Conservation (phyloP, 2,113 vertebrate species). For the Otus sunia region DNA sequence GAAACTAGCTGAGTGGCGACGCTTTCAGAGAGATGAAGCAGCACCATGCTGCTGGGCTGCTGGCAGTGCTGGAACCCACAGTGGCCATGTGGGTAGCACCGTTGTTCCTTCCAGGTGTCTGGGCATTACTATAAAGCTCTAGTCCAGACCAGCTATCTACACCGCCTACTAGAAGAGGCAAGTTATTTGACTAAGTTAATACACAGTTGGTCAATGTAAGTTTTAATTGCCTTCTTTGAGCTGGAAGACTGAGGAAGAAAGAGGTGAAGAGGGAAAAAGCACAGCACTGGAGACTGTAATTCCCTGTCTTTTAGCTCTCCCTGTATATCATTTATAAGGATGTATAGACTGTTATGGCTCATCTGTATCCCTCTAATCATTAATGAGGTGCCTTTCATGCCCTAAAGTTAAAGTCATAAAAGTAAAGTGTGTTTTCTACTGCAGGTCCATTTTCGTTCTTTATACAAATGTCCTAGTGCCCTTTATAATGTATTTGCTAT, state of each 20-base stretch:
- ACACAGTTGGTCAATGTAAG: slow-evolving; percentile 32
- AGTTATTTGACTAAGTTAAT: slow-evolving; percentile 38
- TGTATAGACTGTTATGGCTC: slow-evolving; percentile 49
- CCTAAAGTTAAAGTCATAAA: slow-evolving; percentile 66
- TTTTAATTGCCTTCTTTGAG: slow-evolving; percentile 49
- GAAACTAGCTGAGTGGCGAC: neutral
- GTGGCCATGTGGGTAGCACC: neutral
- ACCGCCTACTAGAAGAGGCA: neutral
- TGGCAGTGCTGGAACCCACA: accelerated
- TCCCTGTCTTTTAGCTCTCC: slow-evolving; percentile 58
- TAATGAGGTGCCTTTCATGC: slow-evolving; percentile 74
- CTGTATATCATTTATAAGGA: slow-evolving; percentile 71
- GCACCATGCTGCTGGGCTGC: accelerated
- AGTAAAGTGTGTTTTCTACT: slow-evolving; percentile 64
- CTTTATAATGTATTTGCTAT: slow-evolving; percentile 60
- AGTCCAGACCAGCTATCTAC: neutral
- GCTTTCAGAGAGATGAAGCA: neutral
- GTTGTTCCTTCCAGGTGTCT: neutral
- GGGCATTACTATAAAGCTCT: neutral
- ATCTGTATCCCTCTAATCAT: slow-evolving; percentile 69
- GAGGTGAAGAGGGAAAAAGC: slow-evolving; percentile 14
- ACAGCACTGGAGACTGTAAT: slow-evolving; percentile 24
- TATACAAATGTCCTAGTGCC: slow-evolving; percentile 51
- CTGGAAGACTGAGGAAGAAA: slow-evolving; percentile 32
- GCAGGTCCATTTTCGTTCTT: slow-evolving; percentile 48